Evolutionary conservation across 1,140 invertebrate genomes (phyloP).

Genomic region (Sogatella furcifera): DNA sequence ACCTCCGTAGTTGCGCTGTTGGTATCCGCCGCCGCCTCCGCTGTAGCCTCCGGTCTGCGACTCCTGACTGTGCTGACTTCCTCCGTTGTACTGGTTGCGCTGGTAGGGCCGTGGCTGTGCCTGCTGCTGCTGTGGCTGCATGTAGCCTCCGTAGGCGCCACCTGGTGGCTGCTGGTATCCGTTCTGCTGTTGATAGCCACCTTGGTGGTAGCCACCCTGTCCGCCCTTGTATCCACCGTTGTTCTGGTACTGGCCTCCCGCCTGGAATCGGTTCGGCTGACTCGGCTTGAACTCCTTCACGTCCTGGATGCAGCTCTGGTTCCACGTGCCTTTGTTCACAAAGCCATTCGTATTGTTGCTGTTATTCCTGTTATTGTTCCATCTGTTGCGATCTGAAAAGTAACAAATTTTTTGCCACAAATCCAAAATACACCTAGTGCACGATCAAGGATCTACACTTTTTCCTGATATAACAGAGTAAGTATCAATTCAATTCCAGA

Average conservation of each 20-base stretch:
- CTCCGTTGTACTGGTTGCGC: no score
- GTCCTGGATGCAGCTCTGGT: background rate
- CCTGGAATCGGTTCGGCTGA: slow-evolving; percentile 4
- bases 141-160: background rate
- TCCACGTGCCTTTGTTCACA: slow-evolving; percentile 7
- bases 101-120: no score
- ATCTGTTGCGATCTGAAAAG: slow-evolving; percentile 15
- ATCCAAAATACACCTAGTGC: no score
- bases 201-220: background rate
- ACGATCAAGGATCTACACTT: no score
- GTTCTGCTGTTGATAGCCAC: slow-evolving; percentile 25
- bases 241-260: slow-evolving; percentile 6
- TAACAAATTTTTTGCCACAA: background rate
- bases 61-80: background rate
- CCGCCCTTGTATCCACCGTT: background rate
- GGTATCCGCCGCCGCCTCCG: slow-evolving; percentile 23
- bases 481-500: no score
- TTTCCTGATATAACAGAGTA: no score
- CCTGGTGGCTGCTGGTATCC: slow-evolving; percentile 22
- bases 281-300: slow-evolving; percentile 5
- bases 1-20: slow-evolving; percentile 11
- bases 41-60: slow-evolving; percentile 8
- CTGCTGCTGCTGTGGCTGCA: slow-evolving; percentile 6
- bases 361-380: slow-evolving; percentile 17
- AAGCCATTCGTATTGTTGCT: background rate